Conservation (phyloP, 1,140 invertebrate species). For the Bradynema listronoti region DNA sequence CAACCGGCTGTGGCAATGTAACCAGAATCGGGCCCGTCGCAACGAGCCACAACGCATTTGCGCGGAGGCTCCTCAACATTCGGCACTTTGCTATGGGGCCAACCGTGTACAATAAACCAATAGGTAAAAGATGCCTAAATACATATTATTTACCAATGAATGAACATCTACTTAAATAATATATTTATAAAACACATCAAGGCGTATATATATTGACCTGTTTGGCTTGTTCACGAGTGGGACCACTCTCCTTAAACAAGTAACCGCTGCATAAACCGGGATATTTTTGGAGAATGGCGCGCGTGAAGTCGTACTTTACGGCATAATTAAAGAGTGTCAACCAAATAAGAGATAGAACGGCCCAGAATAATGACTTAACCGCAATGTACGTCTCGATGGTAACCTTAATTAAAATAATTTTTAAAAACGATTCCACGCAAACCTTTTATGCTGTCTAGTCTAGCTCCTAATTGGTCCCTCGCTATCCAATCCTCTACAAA, state of each 20-base stretch:
- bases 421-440: not conserved
- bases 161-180: not conserved
- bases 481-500: too few species aligned
- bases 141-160: conserved; percentile 9
- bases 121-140: conserved; percentile 49
- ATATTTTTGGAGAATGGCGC: conserved; percentile 49
- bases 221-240: conserved; percentile 47
- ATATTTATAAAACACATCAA: conserved; percentile 11
- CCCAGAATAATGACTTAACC: conserved; percentile 47
- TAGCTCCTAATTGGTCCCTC: too few species aligned
- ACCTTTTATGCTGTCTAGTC: not conserved
- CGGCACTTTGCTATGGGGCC: conserved; percentile 66
- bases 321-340: conserved; percentile 66
- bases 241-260: conserved; percentile 49
- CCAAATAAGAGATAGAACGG: conserved; percentile 61
- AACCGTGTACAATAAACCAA: conserved; percentile 67
- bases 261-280: conserved; percentile 46
- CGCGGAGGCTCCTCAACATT: conserved; percentile 65
- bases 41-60: conserved; percentile 66
- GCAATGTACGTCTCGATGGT: conserved; percentile 58
- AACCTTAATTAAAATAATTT: conserved; percentile 5
- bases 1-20: conserved; percentile 75
- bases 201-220: conserved; percentile 21
- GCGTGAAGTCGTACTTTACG: conserved; percentile 63
- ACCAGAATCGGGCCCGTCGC: conserved; percentile 66